Evolutionary conservation across 2,888 invertebrate species (phyloP), one percentile per base, ranked within the genome.

Genomic region (Drosophila anomalata): DNA sequence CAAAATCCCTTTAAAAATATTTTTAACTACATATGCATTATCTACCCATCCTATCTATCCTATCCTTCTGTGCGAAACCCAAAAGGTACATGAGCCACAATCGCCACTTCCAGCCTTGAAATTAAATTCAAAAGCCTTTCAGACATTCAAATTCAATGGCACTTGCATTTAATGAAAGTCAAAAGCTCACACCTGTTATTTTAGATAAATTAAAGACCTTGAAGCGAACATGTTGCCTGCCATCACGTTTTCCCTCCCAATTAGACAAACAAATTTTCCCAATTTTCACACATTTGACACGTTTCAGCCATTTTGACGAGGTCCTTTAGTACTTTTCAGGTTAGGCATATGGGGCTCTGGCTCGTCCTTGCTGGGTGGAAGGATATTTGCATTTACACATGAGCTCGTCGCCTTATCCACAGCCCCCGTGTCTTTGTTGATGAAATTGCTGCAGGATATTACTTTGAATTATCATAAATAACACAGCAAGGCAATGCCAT

Each of bases 391-490:
- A 62, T 75, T 70, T 56, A 75, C 60, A 84, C 52, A 71, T 55
- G 47, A 51, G 48, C 60, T 62, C 50, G 4, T 17, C 26, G 26
- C 42, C 44, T 31, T 24, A 31, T n/a, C 29, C 46, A 53, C 42
- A 50, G 74, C 62, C 59, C 55, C 53, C 66, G 62, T 54, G 76
- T 70, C 72, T 86, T 78, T 87, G 78, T 80, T 87, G 87, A 87
- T 84, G 76, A 82, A 82, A 82, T 84, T 82, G 84, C 82, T 84
- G 76, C 68, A 75, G 82, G 82, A 82, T 87, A 82, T 82, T 87
- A 82, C 87, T 82, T 82, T 82, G 87, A 82, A 82, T 82, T 82
- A 82, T 82, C 82, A 82, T 82, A 82, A 82, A 82, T 82, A 82
- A 78, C 82, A 46, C 77, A 67, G 82, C 60, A 79, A 53, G 71